Evolutionary conservation across 2,113 vertebrate species (phyloP).

Genomic region (Sylvilagus bachmani): DNA sequence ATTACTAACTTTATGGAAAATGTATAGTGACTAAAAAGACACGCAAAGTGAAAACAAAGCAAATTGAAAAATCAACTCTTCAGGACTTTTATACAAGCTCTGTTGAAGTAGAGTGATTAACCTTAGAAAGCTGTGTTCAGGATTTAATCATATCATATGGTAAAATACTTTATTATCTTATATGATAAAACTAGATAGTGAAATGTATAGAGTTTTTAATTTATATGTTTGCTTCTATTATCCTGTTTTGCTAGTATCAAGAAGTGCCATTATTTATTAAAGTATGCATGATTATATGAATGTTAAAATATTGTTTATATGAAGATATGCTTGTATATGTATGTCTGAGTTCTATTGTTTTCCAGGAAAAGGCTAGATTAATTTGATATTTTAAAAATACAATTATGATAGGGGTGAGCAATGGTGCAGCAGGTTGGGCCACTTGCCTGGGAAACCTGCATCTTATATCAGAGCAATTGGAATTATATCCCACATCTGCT

Average conservation of each 20-base stretch:
- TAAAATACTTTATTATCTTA: neutral
- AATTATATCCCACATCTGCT: no score
- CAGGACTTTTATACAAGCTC: neutral
- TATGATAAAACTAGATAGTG: neutral
- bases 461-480: no score
- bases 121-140: neutral
- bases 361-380: neutral
- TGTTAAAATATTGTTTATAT: neutral
- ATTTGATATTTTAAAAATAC: constrained; percentile 17
- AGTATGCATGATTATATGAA: neutral
- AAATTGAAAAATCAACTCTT: neutral
- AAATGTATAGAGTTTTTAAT: neutral
- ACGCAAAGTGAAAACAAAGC: neutral
- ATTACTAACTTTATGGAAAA: neutral
- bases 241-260: neutral
- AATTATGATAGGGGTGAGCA: no score
- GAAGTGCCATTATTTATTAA: neutral
- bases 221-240: neutral
- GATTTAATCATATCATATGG: neutral
- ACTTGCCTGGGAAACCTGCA: no score
- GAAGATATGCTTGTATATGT: neutral
- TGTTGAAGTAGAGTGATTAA: neutral
- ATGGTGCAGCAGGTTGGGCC: no score
- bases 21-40: neutral
- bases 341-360: neutral